Evolutionary conservation across 1,140 invertebrate genomes (phyloP), one percentile per base, ranked within the genome.

Genomic region (Vanessa atalanta): DNA sequence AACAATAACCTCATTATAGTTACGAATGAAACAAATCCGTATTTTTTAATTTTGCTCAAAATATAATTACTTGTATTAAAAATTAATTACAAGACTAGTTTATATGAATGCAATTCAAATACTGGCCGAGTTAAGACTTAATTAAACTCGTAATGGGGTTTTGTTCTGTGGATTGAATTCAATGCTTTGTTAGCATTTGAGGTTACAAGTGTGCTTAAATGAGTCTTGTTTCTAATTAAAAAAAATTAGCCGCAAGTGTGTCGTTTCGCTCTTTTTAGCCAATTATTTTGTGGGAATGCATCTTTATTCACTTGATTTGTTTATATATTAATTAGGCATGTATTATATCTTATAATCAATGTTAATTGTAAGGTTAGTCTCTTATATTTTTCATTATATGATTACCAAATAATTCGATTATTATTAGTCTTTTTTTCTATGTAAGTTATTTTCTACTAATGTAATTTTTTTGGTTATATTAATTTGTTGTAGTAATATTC

Each of bases 161-260:
- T 60, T 60, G 55, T 26, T 60, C 55, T 60, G 55, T 14, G 20
- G 55, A 60, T 60, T 23, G 8, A 60, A 26, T 60, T 60, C 65
- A 55, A 1, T 51, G 15, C 11, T 67, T 67, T 50, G 50, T 55
- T 60, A 60, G 31, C 14, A 68, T 68, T 68, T 68, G 50, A 16
- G 50, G 50, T 68, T 68, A 68, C 15, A 23, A 68, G 51, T 51
- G 16, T 26, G 51, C 51, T 55, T 60, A 60, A 53, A 26, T 53
- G 50, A 16, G 65, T 20, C 26, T 68, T 47, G 51, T 20, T 55
- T 68, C 57, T 68, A 55, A 55, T 68, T 55, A 55, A 68, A 55
- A 68, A 53, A 53, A 48, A 51, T 20, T 48, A 50, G 12, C 20
- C 23, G 23, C 20, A 53, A 53, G 51, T 11, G 48, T 66, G 16